phyloP scores from a whole-genome alignment of 2,888 invertebrate species.

The Steinernema hermaphroditum region DNA sequence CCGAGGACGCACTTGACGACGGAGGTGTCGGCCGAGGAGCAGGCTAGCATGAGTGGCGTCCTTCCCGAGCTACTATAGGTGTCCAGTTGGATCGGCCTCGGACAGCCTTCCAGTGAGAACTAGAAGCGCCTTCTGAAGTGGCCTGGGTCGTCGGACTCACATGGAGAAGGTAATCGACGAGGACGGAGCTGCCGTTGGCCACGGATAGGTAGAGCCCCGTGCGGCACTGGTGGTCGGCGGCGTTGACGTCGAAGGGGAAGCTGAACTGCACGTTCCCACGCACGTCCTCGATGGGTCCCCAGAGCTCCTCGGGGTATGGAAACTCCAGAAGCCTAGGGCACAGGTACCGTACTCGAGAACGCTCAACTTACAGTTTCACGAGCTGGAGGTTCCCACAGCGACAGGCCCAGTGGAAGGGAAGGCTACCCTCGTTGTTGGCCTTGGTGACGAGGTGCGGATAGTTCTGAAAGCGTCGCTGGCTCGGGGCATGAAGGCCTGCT shows the following conservation, averaged over 20 bases:
- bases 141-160: constrained; percentile 40
- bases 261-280: constrained; percentile 80
- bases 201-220: constrained; percentile 87
- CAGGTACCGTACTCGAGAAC: too few species aligned
- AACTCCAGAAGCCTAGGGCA: constrained; percentile 76
- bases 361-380: constrained; percentile 52
- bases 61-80: constrained; percentile 59
- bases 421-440: constrained; percentile 55
- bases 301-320: constrained; percentile 78
- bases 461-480: constrained; percentile 29
- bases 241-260: constrained; percentile 89
- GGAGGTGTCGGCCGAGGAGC: constrained; percentile 35
- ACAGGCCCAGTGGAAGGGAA: constrained; percentile 62
- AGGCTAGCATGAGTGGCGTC: constrained; percentile 64
- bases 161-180: constrained; percentile 51
- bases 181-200: constrained; percentile 55
- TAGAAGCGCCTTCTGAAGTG: background rate
- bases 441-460: constrained; percentile 37
- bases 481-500: background rate
- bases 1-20: constrained; percentile 74
- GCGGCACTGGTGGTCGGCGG: constrained; percentile 70
- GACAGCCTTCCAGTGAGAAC: constrained; percentile 36
- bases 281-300: constrained; percentile 74
- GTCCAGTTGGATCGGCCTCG: constrained; percentile 55
- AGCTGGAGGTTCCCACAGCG: constrained; percentile 52